A percentile compares a stretch with the other conserved stretches of the same genome.
phyloP scores from a whole-genome alignment of 1,140 invertebrate genomes.

The Zelostemma sp. region DNA sequence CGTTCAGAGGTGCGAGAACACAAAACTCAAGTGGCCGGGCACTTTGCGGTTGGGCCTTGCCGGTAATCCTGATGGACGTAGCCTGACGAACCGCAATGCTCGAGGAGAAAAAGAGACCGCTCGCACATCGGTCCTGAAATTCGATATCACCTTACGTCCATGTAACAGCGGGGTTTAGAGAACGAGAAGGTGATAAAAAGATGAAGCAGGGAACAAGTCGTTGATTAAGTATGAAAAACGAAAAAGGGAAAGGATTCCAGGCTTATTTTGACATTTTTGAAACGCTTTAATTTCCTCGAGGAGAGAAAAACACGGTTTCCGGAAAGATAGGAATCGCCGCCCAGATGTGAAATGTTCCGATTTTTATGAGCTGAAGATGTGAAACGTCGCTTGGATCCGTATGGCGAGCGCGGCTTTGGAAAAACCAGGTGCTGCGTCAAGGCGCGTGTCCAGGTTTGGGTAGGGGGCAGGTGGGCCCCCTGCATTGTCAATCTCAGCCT shows the following conservation, averaged over 20 bases:
- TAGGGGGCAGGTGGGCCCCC: conserved; percentile 69
- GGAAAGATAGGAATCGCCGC: neutral
- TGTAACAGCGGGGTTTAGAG: conserved; percentile 33
- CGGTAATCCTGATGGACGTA: conserved; percentile 62
- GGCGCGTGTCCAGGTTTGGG: conserved; percentile 67
- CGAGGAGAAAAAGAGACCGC: conserved; percentile 14
- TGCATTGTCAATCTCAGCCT: conserved; percentile 70
- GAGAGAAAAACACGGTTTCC: too few species aligned
- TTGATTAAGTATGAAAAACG: too few species aligned
- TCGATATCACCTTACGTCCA: conserved; percentile 29
- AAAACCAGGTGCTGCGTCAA: conserved; percentile 65
- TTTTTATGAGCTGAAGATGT: neutral
- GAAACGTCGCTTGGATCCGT: conserved; percentile 2
- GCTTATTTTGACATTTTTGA: neutral
- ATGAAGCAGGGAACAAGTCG: conserved; percentile 8
- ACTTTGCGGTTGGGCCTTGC: conserved; percentile 17
- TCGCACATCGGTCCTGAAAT: conserved; percentile 19
- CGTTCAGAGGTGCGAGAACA: conserved; percentile 7
- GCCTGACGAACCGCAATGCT: conserved; percentile 31
- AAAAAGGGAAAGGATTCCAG: neutral
- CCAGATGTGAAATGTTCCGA: neutral
- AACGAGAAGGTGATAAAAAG: conserved; percentile 9
- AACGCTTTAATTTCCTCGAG: too few species aligned
- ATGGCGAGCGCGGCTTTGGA: conserved; percentile 24
- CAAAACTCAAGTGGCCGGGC: neutral